Conservation (phyloP, 2,113 vertebrate species). For the Thoracochromis brauschi region DNA sequence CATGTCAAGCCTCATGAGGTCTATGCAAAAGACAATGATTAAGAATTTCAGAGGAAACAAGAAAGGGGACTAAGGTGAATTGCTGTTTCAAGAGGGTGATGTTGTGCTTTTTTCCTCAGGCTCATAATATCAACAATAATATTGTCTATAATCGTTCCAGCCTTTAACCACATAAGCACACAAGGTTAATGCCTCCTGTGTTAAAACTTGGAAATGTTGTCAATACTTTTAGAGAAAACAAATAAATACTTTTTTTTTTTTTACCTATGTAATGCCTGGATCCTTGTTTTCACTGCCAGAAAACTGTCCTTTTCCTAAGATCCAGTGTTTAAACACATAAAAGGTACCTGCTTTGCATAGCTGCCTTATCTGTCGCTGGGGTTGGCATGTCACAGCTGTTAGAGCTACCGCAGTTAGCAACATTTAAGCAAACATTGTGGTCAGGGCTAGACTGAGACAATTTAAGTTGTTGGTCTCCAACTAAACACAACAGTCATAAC, state of each 20-base stretch:
- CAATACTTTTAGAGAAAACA: neutral
- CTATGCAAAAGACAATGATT: neutral
- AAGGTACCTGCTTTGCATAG: conserved; percentile 21
- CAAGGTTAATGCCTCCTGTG: neutral
- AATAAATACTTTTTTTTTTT: neutral
- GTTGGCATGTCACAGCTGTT: conserved; percentile 2
- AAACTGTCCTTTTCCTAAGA: neutral
- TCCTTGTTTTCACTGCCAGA: neutral
- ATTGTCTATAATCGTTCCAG: neutral
- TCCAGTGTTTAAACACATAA: neutral
- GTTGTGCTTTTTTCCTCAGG: neutral
- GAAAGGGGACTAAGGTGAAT: conserved; percentile 4
- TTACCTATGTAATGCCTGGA: neutral
- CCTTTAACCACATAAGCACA: neutral
- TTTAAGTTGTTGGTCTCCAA: neutral
- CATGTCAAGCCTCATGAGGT: neutral
- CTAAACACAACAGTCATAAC: neutral
- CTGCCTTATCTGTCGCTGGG: neutral
- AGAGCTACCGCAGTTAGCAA: neutral
- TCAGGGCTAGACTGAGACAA: neutral
- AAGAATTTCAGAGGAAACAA: neutral
- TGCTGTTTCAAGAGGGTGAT: neutral
- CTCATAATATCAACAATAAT: neutral
- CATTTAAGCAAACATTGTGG: neutral
- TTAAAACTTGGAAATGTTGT: neutral